Evolutionary conservation across 2,888 invertebrate species (phyloP), one percentile per base, ranked within the genome.

Genomic region (Gari tellinella): DNA sequence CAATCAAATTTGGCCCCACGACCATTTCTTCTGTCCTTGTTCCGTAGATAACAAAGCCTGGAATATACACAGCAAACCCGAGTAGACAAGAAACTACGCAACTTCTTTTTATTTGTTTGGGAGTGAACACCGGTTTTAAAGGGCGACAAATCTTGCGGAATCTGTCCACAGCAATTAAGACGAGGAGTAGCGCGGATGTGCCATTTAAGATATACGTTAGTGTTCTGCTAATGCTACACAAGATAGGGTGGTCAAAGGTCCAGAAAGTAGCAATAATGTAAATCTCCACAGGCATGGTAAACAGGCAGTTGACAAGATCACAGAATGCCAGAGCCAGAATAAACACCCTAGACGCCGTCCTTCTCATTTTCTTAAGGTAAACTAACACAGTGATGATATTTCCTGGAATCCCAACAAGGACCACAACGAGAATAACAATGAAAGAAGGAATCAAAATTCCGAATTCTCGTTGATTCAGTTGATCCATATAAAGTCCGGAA

Each of bases 111-210:
- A 73, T 81, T 61, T 74, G 70, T 43, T 64, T 72, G 0, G 78
- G 72, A 7, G 73, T 79, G 45, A 81, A 79, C 37, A 77, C 79
- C 15, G 73, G 72, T 26, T 76, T 79, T 21, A 81, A 72, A 4
- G 79, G 79, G 10, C 72, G 72, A 64, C 81, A 79, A 49, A 81
- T 81, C 56, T 79, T 79, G 26, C 79, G 37, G 62, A 74, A 81
- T n/a, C 81, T 55, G 38, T 81, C 81, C 2, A 79, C 69, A 2
- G 76, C 81, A 21, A 81, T 81, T 17, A 73, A 79, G 38, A 70
- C 56, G 19, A 81, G 41, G 14, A 75, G 49, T 15, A 73, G 43
- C 12, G 81, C 81, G 1, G 81, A 81, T 0, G 63, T 62, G 25
- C 77, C 77, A n/a, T 70, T 78, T 8, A 78, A 45, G 43, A 67